Base-by-base conservation (phyloP, 2,113 vertebrate species). In the Morone chrysops region DNA sequence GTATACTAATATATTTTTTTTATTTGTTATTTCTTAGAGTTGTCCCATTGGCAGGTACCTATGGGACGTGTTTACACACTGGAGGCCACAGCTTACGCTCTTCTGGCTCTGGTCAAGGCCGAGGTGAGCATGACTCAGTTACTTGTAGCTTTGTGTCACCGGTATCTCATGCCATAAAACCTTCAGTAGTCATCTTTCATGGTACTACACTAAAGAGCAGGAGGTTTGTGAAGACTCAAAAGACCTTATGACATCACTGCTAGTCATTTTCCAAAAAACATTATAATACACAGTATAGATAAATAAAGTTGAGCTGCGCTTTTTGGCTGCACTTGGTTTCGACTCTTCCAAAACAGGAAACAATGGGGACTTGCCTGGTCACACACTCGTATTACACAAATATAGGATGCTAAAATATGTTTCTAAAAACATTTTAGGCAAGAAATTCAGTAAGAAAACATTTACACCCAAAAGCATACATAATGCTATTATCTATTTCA, bases 1-100 rank as follows among this genome's bases (percentile, higher is more conserved):
- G 6, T 7, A 50, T 16, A 12, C 1, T 61, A 67, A 72, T 17
- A 74, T 9, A 61, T 1, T 25, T 25, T 25, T 25, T 25, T 25
- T 25, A 25, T 25, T 25, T 63, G 16, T 81, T 31, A 3, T 71
- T 51, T 2, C 0, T 82, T 57, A 98, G 97, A 48, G 0, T 13
- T 60, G 0, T 76, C 43, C 45, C 73, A 91, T 17, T 98, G 97
- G 97, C 87, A 92, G 38, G 96, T 96, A 4, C 8, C 5, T 2
- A 79, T 75, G 0, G 59, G 94, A 31, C 48, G 0, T 0, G 82
- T 96, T 48, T 95, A 95, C 92, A 96, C 92, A 0, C 92, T 97
- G 17, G 97, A 99, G 81, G 96, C 96, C 70, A 97, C 97, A 0
- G 96, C 96, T 16, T 99, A 98, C 0, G 96, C 96, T 0, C 89